Evolutionary conservation across 2,888 invertebrate genomes (phyloP).

Genomic region (Erebia epiphron): DNA sequence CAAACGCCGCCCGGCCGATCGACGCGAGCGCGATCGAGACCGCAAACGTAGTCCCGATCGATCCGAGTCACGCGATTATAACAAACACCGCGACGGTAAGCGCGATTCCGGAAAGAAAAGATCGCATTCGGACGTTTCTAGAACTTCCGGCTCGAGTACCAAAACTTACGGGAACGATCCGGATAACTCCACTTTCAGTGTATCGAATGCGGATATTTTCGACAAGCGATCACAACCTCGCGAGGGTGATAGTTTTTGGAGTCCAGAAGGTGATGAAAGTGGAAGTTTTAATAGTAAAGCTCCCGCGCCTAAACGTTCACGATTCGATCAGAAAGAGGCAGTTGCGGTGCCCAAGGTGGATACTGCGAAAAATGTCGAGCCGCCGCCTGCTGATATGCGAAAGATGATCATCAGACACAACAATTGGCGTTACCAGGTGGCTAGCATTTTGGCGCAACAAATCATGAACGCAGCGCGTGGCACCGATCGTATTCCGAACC

Average conservation of each 20-base stretch:
- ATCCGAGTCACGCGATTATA: not conserved
- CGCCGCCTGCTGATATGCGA: not conserved
- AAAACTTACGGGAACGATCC: conserved; percentile 26
- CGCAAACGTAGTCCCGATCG: not conserved
- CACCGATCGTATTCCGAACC: not conserved
- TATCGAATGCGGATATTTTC: conserved; percentile 21
- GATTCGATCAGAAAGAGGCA: not conserved
- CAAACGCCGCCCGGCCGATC: not conserved
- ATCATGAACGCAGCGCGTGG: conserved; percentile 21
- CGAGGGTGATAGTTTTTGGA: not conserved
- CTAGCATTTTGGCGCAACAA: conserved; percentile 28
- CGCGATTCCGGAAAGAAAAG: conserved; percentile 8
- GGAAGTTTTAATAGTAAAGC: not conserved
- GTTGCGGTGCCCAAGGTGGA: not conserved
- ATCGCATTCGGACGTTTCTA: conserved; percentile 9
- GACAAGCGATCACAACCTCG: not conserved
- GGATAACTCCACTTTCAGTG: conserved; percentile 26
- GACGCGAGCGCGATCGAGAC: not conserved
- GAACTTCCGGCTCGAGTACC: not conserved
- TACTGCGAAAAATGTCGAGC: not conserved
- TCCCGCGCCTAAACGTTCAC: not conserved
- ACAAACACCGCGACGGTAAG: conserved; percentile 1
- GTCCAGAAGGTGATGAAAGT: conserved; percentile 3
- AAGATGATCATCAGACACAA: conserved; percentile 2
- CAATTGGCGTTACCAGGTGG: conserved; percentile 30